Percentiles rank a stretch among this genome's conserved stretches.
phyloP scores from a whole-genome alignment of 2,797 vertebrate species.

The Fundulus diaphanus region DNA sequence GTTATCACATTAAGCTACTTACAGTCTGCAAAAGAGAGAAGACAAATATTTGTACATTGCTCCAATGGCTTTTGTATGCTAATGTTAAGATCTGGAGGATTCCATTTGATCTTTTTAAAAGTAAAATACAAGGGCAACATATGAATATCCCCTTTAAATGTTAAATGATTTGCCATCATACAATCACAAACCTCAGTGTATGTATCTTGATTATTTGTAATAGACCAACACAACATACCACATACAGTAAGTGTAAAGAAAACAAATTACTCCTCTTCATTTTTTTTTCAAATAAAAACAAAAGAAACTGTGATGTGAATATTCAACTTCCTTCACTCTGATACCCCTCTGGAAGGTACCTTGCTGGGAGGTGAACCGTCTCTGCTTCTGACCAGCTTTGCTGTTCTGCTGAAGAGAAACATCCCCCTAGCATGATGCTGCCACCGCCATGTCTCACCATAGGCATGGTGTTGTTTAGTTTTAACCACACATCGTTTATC shows the following conservation, averaged over 20 bases:
- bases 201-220: neutral
- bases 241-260: neutral
- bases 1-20: slow-evolving; percentile 34
- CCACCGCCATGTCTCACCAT: neutral
- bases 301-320: too few relatives aligned
- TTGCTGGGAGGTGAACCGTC: too few relatives aligned
- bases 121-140: slow-evolving; percentile 6
- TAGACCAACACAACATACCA: neutral
- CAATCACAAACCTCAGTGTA: neutral
- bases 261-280: neutral
- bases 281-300: too few relatives aligned
- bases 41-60: slow-evolving; percentile 30
- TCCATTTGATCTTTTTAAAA: neutral
- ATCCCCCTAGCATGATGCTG: neutral
- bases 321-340: too few relatives aligned
- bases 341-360: too few relatives aligned
- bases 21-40: slow-evolving; percentile 21
- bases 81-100: neutral
- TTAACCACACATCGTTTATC: neutral
- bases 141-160: neutral
- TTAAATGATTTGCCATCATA: neutral
- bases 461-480: neutral
- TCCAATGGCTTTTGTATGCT: neutral
- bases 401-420: too few relatives aligned
- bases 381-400: too few relatives aligned